Evolutionary conservation across 2,797 vertebrate species (phyloP).

Genomic region (Esox lucius): DNA sequence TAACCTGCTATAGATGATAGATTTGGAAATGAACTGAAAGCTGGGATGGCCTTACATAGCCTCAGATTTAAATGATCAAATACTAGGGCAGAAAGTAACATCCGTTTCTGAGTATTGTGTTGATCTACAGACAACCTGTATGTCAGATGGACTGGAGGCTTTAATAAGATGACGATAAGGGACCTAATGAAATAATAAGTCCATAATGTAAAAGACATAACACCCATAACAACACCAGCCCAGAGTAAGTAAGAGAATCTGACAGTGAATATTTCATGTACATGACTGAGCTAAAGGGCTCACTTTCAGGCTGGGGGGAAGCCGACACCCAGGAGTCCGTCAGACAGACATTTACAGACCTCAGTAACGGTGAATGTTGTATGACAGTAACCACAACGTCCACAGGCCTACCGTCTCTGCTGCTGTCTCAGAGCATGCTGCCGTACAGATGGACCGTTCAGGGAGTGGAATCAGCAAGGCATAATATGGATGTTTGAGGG

Average conservation of each 20-base stretch:
- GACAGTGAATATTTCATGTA: conserved; percentile 63
- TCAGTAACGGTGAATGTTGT: conserved; percentile 60
- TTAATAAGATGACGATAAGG: conserved; percentile 18
- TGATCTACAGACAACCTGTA: not conserved
- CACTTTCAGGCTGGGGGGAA: conserved; percentile 59
- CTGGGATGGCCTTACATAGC: conserved; percentile 50
- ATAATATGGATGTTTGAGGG: conserved; percentile 9
- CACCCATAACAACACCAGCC: conserved; percentile 16
- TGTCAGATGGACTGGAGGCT: not conserved
- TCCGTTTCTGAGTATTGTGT: not conserved
- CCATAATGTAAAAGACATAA: conserved; percentile 13
- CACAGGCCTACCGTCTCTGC: conserved; percentile 59
- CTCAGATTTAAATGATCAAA: conserved; percentile 43
- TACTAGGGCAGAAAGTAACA: conserved; percentile 1
- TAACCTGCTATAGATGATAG: conserved; percentile 71
- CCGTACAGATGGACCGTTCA: conserved; percentile 37
- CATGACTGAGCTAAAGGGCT: conserved; percentile 47
- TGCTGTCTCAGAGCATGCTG: conserved; percentile 47
- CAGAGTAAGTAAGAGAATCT: conserved; percentile 37
- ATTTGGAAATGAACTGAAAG: conserved; percentile 62
- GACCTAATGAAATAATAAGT: conserved; percentile 40
- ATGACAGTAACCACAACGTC: conserved; percentile 68
- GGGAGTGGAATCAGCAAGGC: conserved; percentile 9
- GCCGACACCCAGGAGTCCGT: conserved; percentile 58
- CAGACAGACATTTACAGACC: conserved; percentile 58